Evolutionary conservation across 2,113 vertebrate species (phyloP).

Genomic region (Forbesichthys agassizii): DNA sequence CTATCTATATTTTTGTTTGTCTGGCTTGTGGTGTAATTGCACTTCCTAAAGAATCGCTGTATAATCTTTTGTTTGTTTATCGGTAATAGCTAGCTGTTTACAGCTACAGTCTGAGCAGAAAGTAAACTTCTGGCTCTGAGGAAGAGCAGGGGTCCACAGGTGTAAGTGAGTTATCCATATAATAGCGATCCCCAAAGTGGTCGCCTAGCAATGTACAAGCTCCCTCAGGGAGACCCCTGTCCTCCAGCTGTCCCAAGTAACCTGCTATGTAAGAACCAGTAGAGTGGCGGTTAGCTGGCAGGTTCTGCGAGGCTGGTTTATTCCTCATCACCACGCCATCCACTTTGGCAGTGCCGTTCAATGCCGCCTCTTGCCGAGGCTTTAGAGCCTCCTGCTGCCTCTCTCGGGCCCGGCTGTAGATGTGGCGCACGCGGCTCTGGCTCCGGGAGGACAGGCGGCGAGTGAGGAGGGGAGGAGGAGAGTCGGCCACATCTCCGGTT

Average conservation of each 20-base stretch:
- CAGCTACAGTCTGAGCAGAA: slow-evolving; percentile 88
- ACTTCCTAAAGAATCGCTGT: slow-evolving; percentile 18
- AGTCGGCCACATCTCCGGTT: slow-evolving; percentile 63
- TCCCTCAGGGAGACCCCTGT: slow-evolving; percentile 87
- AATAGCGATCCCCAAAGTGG: slow-evolving; percentile 71
- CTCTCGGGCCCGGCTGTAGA: slow-evolving; percentile 91
- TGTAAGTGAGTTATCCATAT: slow-evolving; percentile 66
- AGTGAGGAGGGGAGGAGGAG: slow-evolving; percentile 79
- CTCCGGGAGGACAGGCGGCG: slow-evolving; percentile 92
- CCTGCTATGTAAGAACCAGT: slow-evolving; percentile 93
- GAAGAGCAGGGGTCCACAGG: slow-evolving; percentile 66
- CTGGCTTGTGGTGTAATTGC: slow-evolving; percentile 31
- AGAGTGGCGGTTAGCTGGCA: slow-evolving; percentile 83
- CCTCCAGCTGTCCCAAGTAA: slow-evolving; percentile 80
- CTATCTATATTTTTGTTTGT: slow-evolving; percentile 22
- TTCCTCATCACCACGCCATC: slow-evolving; percentile 82
- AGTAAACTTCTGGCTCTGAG: slow-evolving; percentile 94
- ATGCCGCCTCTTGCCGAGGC: slow-evolving; percentile 52
- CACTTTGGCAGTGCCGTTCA: slow-evolving; percentile 14
- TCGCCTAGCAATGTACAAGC: slow-evolving; percentile 80
- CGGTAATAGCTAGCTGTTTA: slow-evolving; percentile 23
- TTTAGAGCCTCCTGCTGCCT: slow-evolving; percentile 89
- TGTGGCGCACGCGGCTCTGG: slow-evolving; percentile 94
- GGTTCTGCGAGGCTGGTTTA: slow-evolving; percentile 73
- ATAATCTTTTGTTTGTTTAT: background rate